Evolutionary conservation across 2,113 vertebrate species (phyloP).

Genomic region (Oxyruncus cristatus): DNA sequence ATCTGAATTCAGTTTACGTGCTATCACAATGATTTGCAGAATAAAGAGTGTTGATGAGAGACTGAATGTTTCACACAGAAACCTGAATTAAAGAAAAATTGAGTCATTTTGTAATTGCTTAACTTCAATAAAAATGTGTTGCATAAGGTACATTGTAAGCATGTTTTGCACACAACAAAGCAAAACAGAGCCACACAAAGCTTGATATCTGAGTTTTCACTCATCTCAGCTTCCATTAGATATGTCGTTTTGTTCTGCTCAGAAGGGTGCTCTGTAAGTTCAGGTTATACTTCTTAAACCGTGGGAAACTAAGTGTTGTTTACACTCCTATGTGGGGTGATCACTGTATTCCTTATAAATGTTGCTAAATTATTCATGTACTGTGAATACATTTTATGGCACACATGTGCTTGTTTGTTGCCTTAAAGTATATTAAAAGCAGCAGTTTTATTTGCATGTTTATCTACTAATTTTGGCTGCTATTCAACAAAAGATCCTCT

Average conservation of each 20-base stretch:
- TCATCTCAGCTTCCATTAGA: not conserved
- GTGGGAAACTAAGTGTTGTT: not conserved
- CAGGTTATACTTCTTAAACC: not conserved
- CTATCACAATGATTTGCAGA: not conserved
- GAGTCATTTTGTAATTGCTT: not conserved
- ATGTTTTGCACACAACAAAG: not conserved
- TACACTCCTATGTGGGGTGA: not conserved
- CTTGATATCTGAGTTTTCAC: not conserved
- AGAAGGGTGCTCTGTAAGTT: not conserved
- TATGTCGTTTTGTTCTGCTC: not conserved
- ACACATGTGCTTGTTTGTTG: not conserved
- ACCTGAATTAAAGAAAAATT: not conserved
- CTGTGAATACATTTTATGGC: not conserved
- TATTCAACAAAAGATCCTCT: not conserved
- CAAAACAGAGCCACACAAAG: not conserved
- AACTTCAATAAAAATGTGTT: not conserved
- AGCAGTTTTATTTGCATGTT: not conserved
- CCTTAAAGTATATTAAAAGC: not conserved
- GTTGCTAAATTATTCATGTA: conserved; percentile 29
- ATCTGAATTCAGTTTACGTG: not conserved
- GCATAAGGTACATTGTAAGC: not conserved
- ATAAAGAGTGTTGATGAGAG: not conserved
- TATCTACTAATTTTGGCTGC: conserved; percentile 22
- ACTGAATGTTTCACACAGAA: not conserved
- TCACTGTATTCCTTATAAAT: not conserved